phyloP scores from a whole-genome alignment of 2,113 vertebrate genomes.

The Otis tarda region DNA sequence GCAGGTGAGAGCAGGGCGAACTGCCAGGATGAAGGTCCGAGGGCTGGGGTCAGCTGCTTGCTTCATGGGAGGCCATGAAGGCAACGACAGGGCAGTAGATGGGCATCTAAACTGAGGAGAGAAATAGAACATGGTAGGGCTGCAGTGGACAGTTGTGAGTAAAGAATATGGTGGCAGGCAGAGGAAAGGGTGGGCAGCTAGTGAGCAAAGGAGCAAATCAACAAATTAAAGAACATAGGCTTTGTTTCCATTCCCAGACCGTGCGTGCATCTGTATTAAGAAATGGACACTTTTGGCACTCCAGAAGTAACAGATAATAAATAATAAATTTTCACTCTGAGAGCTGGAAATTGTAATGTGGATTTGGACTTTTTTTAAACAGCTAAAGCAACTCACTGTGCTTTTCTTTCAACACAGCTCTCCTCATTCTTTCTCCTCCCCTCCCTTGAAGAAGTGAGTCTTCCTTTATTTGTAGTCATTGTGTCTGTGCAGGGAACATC shows the following conservation, averaged over 20 bases:
- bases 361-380: background rate
- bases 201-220: background rate
- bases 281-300: background rate
- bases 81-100: background rate
- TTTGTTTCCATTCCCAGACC: conserved; percentile 8
- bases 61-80: background rate
- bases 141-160: background rate
- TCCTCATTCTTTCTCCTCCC: background rate
- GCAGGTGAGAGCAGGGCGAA: conserved; percentile 77
- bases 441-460: background rate
- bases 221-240: background rate
- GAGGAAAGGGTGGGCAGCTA: background rate
- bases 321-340: background rate
- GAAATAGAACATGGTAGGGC: background rate
- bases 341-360: background rate
- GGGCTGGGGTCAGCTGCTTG: background rate
- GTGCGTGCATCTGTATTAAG: background rate
- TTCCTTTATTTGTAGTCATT: conserved; percentile 38
- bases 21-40: background rate
- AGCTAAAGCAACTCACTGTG: background rate
- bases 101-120: background rate
- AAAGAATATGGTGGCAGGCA: background rate
- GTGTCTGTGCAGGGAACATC: conserved; percentile 30
- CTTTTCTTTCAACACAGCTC: background rate
- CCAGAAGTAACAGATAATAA: background rate